Conservation (phyloP, 2,113 vertebrate genomes). For the Ptilonorhynchus violaceus region DNA sequence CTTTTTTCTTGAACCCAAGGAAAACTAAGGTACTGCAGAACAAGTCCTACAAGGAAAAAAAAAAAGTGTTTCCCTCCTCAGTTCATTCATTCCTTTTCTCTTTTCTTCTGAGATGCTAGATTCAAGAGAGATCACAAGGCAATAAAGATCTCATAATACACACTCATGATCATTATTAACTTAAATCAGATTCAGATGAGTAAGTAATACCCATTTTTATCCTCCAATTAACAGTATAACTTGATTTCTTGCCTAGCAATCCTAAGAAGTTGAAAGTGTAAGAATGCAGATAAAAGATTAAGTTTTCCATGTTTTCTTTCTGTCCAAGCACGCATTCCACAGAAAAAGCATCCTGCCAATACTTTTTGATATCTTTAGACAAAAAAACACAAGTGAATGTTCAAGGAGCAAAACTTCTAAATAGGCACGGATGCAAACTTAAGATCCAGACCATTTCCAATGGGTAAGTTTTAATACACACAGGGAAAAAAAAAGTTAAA, state of each 20-base stretch:
- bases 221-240: background rate
- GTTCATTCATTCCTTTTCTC: background rate
- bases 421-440: background rate
- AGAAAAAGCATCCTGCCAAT: background rate
- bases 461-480: background rate
- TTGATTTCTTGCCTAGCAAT: background rate
- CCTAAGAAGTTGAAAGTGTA: background rate
- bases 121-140: background rate
- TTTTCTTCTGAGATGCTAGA: background rate
- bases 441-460: background rate
- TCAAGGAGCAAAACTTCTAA: background rate
- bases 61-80: background rate
- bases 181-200: background rate
- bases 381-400: background rate
- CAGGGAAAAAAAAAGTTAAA: background rate
- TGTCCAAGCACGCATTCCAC: background rate
- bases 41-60: background rate
- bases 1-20: background rate
- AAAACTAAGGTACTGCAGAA: background rate
- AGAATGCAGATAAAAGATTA: background rate
- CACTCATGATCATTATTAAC: background rate
- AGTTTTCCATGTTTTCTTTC: background rate
- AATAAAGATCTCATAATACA: background rate
- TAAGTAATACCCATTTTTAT: background rate
- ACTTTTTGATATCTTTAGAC: background rate